phyloP scores from a whole-genome alignment of 2,888 invertebrate genomes.

The Leuctra nigra region DNA sequence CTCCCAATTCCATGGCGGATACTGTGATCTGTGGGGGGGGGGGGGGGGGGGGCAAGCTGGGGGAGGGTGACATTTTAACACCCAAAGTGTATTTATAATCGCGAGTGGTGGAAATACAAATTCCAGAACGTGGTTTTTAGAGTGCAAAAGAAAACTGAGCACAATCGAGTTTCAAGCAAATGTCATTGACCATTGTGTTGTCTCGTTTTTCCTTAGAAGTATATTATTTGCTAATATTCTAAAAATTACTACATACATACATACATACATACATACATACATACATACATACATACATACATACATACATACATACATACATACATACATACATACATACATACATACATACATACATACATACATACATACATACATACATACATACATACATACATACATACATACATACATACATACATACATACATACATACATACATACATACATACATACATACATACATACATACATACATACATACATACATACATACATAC shows the following conservation, averaged over 20 bases:
- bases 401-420: not conserved
- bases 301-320: not conserved
- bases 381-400: not conserved
- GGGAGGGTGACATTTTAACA: conserved; percentile 9
- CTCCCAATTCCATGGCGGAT: conserved; percentile 20
- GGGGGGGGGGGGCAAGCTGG: conserved; percentile 6
- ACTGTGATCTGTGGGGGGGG: not conserved
- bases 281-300: not conserved
- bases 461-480: not conserved
- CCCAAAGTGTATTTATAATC: no score
- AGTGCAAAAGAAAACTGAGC: no score
- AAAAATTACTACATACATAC: no score
- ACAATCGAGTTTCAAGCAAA: no score
- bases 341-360: not conserved
- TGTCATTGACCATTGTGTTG: no score
- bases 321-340: not conserved
- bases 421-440: not conserved
- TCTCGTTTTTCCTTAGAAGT: no score
- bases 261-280: no score
- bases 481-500: not conserved
- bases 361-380: not conserved
- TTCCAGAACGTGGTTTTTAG: no score
- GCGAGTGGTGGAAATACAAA: no score
- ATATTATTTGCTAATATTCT: no score
- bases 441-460: not conserved